phyloP scores from a whole-genome alignment of 2,113 vertebrate species.

The Nerophis ophidion region DNA sequence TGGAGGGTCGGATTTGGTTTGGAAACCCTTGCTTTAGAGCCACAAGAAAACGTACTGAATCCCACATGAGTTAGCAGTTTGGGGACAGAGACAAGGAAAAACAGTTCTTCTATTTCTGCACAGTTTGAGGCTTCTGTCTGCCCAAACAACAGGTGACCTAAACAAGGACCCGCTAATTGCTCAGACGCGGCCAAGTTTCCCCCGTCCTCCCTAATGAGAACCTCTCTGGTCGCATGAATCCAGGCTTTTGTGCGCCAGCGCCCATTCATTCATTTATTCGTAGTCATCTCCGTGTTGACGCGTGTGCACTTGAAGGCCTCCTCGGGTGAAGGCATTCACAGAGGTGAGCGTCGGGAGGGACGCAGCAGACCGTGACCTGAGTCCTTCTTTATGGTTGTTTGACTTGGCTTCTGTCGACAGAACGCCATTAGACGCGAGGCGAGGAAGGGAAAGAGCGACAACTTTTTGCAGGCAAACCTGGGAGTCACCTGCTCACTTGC shows the following conservation, averaged over 20 bases:
- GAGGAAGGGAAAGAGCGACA: too few relatives aligned
- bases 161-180: constrained; percentile 24
- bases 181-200: background rate
- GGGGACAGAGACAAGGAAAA: too few relatives aligned
- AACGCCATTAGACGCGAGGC: background rate
- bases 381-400: constrained; percentile 45
- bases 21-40: too few relatives aligned
- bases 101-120: background rate
- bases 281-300: constrained; percentile 9
- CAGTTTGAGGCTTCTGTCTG: background rate
- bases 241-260: constrained; percentile 45
- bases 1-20: too few relatives aligned
- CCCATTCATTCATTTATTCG: background rate
- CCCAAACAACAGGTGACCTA: background rate
- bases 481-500: too few relatives aligned
- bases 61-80: background rate
- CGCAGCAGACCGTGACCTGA: background rate
- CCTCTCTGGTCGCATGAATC: constrained; percentile 48
- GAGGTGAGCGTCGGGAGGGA: background rate
- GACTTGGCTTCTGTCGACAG: constrained; percentile 27
- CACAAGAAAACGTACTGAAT: too few relatives aligned
- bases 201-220: constrained; percentile 23
- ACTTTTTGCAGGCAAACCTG: too few relatives aligned
- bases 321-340: background rate
- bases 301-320: constrained; percentile 4